Conservation (phyloP, 2,113 vertebrate species). For the Syngnathus typhle region DNA sequence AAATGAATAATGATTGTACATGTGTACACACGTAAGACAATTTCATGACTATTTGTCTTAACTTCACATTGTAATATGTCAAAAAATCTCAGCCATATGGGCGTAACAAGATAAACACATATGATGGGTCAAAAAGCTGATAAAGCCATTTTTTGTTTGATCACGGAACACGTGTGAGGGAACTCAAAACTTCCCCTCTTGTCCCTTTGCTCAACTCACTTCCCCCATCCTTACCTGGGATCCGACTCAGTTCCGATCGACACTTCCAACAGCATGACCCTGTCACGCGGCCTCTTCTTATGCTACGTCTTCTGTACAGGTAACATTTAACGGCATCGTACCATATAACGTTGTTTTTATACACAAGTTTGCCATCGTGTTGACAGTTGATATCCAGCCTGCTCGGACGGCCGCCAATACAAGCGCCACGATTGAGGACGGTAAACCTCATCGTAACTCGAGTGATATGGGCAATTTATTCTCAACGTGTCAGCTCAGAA, state of each 20-base stretch:
- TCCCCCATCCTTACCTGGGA: slow-evolving; percentile 36
- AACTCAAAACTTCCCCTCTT: slow-evolving; percentile 43
- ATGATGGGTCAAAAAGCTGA: neutral
- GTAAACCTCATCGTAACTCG: neutral
- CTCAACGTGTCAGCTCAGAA: too few species aligned
- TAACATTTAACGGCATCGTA: neutral
- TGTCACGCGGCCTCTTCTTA: neutral
- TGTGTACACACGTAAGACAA: slow-evolving; percentile 17
- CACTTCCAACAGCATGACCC: neutral
- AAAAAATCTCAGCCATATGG: neutral
- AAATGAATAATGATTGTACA: slow-evolving; percentile 45
- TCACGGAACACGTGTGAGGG: slow-evolving; percentile 11
- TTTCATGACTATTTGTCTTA: slow-evolving; percentile 34
- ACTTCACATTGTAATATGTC: slow-evolving; percentile 3
- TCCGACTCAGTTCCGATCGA: neutral
- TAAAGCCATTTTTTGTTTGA: neutral
- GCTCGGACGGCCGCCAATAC: neutral
- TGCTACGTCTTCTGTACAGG: slow-evolving; percentile 7
- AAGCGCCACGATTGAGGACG: neutral
- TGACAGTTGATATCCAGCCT: neutral
- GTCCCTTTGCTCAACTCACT: slow-evolving; percentile 17
- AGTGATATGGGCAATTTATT: too few species aligned
- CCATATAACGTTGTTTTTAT: neutral
- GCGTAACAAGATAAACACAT: neutral
- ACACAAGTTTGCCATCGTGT: neutral